Percentiles rank a stretch among this genome's conserved stretches.
phyloP scores from a whole-genome alignment of 2,888 invertebrate genomes.

The Synergus laeviventris region DNA sequence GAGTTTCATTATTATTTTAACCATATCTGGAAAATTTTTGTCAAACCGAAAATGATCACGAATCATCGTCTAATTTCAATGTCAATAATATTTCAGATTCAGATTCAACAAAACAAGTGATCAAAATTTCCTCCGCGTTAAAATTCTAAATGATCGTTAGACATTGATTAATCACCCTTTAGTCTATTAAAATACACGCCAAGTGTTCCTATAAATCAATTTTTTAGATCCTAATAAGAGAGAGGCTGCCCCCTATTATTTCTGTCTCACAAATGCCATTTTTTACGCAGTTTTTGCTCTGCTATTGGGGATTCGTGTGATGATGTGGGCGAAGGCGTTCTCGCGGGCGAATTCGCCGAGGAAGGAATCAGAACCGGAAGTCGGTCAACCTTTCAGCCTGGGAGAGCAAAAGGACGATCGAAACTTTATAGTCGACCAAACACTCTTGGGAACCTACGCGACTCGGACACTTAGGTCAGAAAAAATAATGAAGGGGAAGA shows the following conservation, averaged over 20 bases:
- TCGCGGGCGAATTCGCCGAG: slow-evolving; percentile 33
- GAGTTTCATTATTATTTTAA: no score
- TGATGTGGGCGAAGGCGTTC: slow-evolving; percentile 31
- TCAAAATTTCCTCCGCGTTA: no score
- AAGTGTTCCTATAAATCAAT: not conserved
- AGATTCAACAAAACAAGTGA: no score
- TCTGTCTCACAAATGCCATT: not conserved
- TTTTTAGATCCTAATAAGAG: not conserved
- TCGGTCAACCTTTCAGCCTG: slow-evolving; percentile 57
- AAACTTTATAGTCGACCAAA: slow-evolving; percentile 50
- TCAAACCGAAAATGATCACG: no score
- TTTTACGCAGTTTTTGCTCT: not conserved
- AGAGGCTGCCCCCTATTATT: not conserved
- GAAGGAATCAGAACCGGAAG: slow-evolving; percentile 59
- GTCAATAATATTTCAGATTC: no score
- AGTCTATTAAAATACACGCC: no score
- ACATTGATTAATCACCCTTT: no score
- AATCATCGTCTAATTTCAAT: no score
- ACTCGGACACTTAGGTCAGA: slow-evolving; percentile 33
- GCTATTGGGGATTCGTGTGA: slow-evolving; percentile 3
- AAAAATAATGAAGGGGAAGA: slow-evolving; percentile 44
- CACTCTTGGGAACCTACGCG: slow-evolving; percentile 39
- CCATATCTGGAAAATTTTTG: no score
- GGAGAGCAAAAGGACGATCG: slow-evolving; percentile 44
- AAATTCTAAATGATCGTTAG: no score